Evolutionary conservation across 2,113 vertebrate genomes (phyloP), one percentile per base, ranked within the genome.

Genomic region (Hydrochoerus hydrochaeris): DNA sequence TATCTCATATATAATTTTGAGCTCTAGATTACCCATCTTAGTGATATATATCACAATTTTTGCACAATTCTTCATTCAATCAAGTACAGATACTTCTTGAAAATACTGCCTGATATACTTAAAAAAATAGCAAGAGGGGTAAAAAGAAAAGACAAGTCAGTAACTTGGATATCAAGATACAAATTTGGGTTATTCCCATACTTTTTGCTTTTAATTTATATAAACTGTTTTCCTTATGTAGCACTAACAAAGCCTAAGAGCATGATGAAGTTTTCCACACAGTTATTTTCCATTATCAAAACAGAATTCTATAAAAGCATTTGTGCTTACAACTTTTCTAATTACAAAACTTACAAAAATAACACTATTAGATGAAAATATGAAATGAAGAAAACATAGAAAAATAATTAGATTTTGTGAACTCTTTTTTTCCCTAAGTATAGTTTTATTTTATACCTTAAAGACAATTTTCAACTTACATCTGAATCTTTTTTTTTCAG

Each of bases 311-410:
- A 22, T 60, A 78, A 28, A 95, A 88, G 19, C 93, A 26, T 38
- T 1, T 77, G 7, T 8, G 62, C 63, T 69, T 77, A 38, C 5
- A 85, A 22, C 24, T 88, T 95, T 85, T 86, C 12, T 30, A 65
- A 67, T 75, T 49, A 62, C 20, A 80, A 5, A 41, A 90, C n/a
- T 86, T 71, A 63, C 2, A 77, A 92, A 87, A 92, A 80, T 75
- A 65, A 54, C 7, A 73, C 58, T 80, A 73, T 46, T 81, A 32
- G 22, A 44, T 69, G 7, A 84, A 88, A 85, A 78, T 87, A 17
- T 87, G 46, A 89, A 94, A 94, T 58, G 12, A 77, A 77, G 12
- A 95, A 93, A 71, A n/a, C 44, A 35, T 0, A 90, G 63, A 94
- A 30, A 75, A 92, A 52, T 38, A 62, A 54, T 30, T 75, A 63